phyloP scores from a whole-genome alignment of 2,113 vertebrate genomes.

The Chloroceryle aenea region DNA sequence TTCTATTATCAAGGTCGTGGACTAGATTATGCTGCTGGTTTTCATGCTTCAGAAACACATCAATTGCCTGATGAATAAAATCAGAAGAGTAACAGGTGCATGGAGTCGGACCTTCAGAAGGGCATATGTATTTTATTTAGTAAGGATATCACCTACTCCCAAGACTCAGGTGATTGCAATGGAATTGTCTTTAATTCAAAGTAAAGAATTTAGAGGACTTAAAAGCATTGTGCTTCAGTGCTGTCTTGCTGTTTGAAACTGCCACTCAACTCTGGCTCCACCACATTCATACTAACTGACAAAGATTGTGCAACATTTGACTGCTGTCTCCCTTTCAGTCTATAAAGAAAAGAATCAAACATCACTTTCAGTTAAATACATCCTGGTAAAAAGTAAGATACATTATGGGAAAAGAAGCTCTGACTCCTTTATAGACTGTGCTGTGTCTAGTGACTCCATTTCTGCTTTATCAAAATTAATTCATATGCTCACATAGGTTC shows the following conservation, averaged over 20 bases:
- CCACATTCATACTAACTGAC: neutral
- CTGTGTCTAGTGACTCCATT: neutral
- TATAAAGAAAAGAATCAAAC: neutral
- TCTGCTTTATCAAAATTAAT: slow-evolving; percentile 3
- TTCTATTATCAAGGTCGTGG: neutral
- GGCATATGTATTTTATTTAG: neutral
- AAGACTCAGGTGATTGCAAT: neutral
- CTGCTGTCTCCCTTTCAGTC: neutral
- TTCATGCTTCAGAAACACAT: neutral
- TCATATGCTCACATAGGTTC: neutral
- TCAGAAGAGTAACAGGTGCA: neutral
- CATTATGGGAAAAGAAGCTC: neutral
- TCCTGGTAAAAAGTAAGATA: neutral
- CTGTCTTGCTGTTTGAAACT: neutral
- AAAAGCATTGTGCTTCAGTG: neutral
- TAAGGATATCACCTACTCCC: neutral
- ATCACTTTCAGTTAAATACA: neutral
- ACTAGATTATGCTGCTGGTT: neutral
- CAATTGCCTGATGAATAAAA: neutral
- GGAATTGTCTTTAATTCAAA: slow-evolving; percentile 12
- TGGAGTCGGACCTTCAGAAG: neutral
- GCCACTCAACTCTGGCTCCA: neutral
- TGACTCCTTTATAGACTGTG: neutral
- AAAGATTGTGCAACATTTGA: neutral
- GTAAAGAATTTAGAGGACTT: neutral